Percentiles rank a stretch among this genome's conserved stretches.
These are phyloP conservation scores for Pachydiplax longipennis DNA, from an alignment of 2,888 invertebrate genomes.

Conservation along the genomic window DNA sequence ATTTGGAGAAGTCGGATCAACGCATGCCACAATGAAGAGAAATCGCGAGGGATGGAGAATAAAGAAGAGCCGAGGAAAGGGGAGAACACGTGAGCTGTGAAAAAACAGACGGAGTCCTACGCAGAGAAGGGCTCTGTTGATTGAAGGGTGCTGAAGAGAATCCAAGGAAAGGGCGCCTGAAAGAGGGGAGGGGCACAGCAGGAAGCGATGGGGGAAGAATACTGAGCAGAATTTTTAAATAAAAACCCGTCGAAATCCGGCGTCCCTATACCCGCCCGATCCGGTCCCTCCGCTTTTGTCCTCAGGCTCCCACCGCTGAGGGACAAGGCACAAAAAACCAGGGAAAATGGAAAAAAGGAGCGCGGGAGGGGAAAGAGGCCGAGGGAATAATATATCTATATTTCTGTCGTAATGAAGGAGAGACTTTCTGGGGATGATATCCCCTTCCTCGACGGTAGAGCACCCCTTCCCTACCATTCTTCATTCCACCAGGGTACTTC, in stretches of 20 bases:
- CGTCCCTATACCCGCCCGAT: background rate
- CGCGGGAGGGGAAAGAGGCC: background rate
- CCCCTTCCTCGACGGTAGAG: background rate
- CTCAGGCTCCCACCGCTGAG: background rate
- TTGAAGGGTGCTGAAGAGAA: background rate
- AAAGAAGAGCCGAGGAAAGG: background rate
- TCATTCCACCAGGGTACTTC: background rate
- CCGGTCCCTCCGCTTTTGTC: constrained; percentile 7
- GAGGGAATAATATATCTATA: background rate
- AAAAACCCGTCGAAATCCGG: constrained; percentile 34
- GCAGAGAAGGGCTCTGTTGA: constrained; percentile 8
- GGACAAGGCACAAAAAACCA: background rate
- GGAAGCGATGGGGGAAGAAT: background rate
- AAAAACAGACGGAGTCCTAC: background rate
- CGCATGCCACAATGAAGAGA: constrained; percentile 18
- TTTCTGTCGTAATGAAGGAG: background rate
- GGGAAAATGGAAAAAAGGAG: background rate
- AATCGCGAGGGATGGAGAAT: background rate
- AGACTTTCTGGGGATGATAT: background rate
- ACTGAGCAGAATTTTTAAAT: constrained; percentile 25
- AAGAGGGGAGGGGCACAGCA: background rate
- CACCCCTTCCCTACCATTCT: background rate
- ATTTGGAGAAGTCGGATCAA: background rate
- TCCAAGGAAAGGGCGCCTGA: background rate
- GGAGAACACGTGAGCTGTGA: background rate